Base-by-base conservation (phyloP, 2,888 invertebrate genomes). In the Aphrophora alni region DNA sequence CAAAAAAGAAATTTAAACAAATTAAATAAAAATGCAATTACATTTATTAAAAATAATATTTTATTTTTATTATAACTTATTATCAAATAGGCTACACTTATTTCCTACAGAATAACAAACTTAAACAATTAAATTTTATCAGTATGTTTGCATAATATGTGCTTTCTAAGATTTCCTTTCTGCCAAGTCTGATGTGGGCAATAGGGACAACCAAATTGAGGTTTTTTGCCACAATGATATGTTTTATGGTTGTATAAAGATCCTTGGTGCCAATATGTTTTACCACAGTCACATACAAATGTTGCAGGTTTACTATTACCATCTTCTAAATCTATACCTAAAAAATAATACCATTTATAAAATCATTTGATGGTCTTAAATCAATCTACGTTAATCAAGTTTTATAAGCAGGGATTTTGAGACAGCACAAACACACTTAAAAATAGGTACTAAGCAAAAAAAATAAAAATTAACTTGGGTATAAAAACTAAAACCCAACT, bases 131-230 rank as follows among this genome's bases (percentile, higher is more conserved):
- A 44, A 33, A 33, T 33, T 33, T 33, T 33, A 21, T 75, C 75
- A 8, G 51, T 25, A 26, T 77, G 77, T 70, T 70, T 77, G 12
- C 8, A 25, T n/a, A 76, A 28, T 86, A 89, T 86, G 83, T 89
- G 89, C 0, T 88, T 87, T 85, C 87, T 88, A 72, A 89, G 85
- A 14, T 88, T 88, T 80, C 88, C 88, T 84, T 88, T 88, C 81
- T 88, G 87, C 2, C 88, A 87, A 82, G 89, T 88, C 0, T 87
- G 87, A n/a, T 88, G 88, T 80, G 87, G 86, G 83, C 89, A 89
- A 12, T 87, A 85, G 0, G 88, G 88, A 85, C 89, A 89, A 38
- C 87, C 86, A 78, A 87, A 89, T 51, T 82, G 78, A 0, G 84
- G 85, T 38, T 81, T 82, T 71, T 82, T 81, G 33, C 83, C 83